phyloP scores from a whole-genome alignment of 1,140 invertebrate genomes.

The Whitmania pigra region DNA sequence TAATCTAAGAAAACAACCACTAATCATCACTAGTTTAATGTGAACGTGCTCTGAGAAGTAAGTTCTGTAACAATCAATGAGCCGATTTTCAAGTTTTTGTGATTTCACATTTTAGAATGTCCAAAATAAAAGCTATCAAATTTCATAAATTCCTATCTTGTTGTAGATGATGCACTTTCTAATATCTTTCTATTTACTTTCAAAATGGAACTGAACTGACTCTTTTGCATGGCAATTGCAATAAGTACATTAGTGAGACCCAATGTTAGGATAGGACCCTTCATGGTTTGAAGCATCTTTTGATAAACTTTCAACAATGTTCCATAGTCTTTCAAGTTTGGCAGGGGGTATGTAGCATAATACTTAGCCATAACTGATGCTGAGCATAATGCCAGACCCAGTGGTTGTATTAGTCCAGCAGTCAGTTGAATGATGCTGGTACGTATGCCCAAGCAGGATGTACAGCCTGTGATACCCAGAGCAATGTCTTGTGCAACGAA shows the following conservation, averaged over 20 bases:
- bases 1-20: no score
- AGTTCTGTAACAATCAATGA: no score
- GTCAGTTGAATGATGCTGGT: background rate
- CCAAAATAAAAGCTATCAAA: background rate
- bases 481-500: background rate
- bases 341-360: background rate
- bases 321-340: background rate
- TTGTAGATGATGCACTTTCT: background rate
- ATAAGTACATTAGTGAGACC: background rate
- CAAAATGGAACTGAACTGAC: background rate
- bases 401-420: background rate
- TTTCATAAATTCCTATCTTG: background rate
- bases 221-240: background rate
- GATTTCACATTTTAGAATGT: background rate
- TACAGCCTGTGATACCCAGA: background rate
- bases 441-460: background rate
- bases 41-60: no score
- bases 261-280: background rate
- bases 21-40: no score
- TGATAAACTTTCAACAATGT: background rate
- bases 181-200: constrained; percentile 2
- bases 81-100: no score
- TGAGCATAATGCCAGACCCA: background rate
- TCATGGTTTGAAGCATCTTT: background rate
- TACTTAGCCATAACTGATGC: background rate